phyloP scores from a whole-genome alignment of 2,797 vertebrate genomes.

The Pangasius mekongensis region DNA sequence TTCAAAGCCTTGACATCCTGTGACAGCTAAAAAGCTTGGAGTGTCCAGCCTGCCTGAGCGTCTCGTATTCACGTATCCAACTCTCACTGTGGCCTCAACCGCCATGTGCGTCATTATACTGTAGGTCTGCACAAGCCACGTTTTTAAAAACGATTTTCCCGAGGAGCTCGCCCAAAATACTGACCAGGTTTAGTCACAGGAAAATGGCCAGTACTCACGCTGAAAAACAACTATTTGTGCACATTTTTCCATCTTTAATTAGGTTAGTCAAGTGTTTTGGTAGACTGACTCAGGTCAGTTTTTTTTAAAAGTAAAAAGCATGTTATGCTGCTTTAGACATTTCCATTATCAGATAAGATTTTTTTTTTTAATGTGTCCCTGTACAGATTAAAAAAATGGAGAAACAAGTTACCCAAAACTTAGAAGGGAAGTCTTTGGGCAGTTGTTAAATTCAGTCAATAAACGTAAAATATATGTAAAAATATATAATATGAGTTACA shows the following conservation, averaged over 20 bases:
- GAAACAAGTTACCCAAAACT: neutral
- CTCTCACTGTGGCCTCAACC: conserved; percentile 25
- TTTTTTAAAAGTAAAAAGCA: neutral
- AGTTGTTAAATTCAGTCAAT: neutral
- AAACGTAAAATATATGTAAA: neutral
- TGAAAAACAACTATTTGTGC: conserved; percentile 10
- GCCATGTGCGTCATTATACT: conserved; percentile 40
- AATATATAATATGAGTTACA: neutral
- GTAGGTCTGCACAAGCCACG: neutral
- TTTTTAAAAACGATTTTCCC: neutral
- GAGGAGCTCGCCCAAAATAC: conserved; percentile 11
- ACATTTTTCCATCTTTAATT: neutral
- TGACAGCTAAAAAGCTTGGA: conserved; percentile 60
- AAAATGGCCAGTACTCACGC: conserved; percentile 13
- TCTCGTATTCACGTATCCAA: conserved; percentile 52
- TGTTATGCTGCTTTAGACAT: too few species aligned
- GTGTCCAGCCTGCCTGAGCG: conserved; percentile 53
- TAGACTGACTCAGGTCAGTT: neutral
- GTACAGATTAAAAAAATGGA: neutral
- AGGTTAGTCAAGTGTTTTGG: neutral
- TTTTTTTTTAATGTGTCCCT: neutral
- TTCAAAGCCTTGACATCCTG: conserved; percentile 48
- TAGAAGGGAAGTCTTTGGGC: neutral
- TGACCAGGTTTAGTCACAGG: conserved; percentile 28
- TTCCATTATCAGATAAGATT: neutral